Evolutionary conservation across 2,113 vertebrate species (phyloP).

Genomic region (Melozone crissalis): DNA sequence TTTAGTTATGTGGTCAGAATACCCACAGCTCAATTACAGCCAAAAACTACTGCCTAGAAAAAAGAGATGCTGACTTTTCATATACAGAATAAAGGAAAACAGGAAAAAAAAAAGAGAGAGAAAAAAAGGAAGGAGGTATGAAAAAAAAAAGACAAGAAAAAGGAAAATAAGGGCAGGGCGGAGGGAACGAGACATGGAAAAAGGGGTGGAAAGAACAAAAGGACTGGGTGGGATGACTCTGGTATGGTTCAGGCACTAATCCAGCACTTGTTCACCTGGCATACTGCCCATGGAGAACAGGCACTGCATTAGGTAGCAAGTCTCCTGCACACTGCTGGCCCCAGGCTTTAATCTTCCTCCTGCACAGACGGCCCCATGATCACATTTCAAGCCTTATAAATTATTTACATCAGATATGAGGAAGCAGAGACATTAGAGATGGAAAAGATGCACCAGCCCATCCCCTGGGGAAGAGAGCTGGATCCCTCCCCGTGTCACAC

Average conservation of each 20-base stretch:
- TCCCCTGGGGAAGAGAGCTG: neutral
- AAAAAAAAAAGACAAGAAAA: neutral
- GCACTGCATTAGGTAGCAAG: neutral
- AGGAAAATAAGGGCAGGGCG: fast-evolving
- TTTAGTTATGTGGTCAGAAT: neutral
- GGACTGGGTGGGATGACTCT: neutral
- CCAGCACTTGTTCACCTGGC: neutral
- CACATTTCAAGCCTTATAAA: slow-evolving; percentile 43
- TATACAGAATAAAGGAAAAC: neutral
- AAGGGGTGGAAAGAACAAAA: neutral
- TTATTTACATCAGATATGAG: slow-evolving; percentile 49
- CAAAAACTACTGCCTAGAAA: neutral
- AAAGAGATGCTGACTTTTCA: neutral
- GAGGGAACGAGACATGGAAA: neutral
- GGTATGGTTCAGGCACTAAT: neutral
- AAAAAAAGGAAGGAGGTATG: neutral
- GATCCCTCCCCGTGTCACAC: neutral
- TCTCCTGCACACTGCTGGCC: neutral
- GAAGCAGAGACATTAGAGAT: slow-evolving; percentile 39
- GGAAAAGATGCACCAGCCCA: slow-evolving; percentile 30
- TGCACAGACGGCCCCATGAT: slow-evolving; percentile 7
- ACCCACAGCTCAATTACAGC: neutral
- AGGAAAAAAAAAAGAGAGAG: neutral
- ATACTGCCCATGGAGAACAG: neutral
- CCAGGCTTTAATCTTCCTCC: neutral